phyloP scores from a whole-genome alignment of 2,113 vertebrate genomes.

The Pelobates fuscus region DNA sequence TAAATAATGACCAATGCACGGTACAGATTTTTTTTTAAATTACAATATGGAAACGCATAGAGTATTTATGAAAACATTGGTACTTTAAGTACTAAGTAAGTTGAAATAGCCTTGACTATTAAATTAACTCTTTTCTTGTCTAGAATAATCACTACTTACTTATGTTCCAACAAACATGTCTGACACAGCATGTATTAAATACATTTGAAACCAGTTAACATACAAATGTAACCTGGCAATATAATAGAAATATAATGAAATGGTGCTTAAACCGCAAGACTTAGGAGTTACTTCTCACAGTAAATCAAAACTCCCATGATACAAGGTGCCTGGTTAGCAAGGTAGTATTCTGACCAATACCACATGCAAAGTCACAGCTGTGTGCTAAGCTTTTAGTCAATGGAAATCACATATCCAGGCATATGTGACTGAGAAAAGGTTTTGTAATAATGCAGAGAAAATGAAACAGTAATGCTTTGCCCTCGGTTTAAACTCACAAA shows the following conservation, averaged over 20 bases:
- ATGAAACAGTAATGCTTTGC: slow-evolving; percentile 46
- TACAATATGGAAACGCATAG: too few species aligned
- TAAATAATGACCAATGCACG: too few species aligned
- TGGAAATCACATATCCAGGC: slow-evolving; percentile 47
- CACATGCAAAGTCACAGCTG: slow-evolving; percentile 40
- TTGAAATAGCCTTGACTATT: too few species aligned
- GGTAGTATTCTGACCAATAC: slow-evolving; percentile 31
- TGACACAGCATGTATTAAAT: too few species aligned
- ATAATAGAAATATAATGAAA: slow-evolving; percentile 28
- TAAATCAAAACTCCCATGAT: slow-evolving; percentile 37
- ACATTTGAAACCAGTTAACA: neutral
- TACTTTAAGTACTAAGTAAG: too few species aligned
- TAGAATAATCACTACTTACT: too few species aligned
- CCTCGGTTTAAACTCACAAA: slow-evolving; percentile 46
- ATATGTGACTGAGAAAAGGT: slow-evolving; percentile 34
- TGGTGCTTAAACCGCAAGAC: slow-evolving; percentile 25
- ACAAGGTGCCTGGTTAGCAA: slow-evolving; percentile 34
- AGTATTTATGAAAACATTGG: too few species aligned
- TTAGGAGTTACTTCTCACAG: slow-evolving; percentile 39
- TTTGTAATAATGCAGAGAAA: slow-evolving; percentile 47
- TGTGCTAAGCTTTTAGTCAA: slow-evolving; percentile 30
- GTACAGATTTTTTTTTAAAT: too few species aligned
- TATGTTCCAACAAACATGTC: too few species aligned
- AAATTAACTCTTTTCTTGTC: too few species aligned
- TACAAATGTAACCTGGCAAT: slow-evolving; percentile 17